phyloP scores from a whole-genome alignment of 2,797 vertebrate species.

The Malacoraja senta region DNA sequence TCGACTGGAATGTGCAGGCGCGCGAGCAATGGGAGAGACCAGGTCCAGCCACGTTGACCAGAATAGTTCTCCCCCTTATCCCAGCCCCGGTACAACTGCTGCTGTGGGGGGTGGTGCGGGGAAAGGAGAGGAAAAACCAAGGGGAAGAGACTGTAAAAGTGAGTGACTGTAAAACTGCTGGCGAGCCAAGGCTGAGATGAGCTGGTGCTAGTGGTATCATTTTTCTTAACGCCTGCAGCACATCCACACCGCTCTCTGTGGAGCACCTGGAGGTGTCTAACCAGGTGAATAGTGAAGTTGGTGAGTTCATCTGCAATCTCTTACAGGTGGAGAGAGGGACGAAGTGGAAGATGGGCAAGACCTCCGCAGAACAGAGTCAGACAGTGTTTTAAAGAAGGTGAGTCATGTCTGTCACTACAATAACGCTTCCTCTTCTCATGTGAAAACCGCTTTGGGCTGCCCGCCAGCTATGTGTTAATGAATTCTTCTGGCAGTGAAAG shows the following conservation, averaged over 20 bases:
- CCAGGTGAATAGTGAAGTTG: not conserved
- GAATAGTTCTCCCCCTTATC: not conserved
- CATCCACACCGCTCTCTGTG: not conserved
- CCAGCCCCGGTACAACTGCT: no score
- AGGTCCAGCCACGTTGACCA: no score
- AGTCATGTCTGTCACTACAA: not conserved
- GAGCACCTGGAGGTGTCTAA: not conserved
- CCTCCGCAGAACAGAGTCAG: constrained; percentile 87
- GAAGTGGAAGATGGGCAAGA: constrained; percentile 78
- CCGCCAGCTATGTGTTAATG: not conserved
- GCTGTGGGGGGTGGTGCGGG: not conserved
- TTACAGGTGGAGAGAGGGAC: constrained; percentile 76
- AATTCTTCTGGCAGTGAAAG: not conserved
- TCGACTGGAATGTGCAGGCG: not conserved
- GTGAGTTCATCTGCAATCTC: constrained; percentile 22
- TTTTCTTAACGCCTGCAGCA: no score
- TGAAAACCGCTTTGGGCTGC: not conserved
- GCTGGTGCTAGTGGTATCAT: no score
- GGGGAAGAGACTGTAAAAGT: no score
- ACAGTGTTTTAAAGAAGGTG: constrained; percentile 93
- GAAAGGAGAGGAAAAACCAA: not conserved
- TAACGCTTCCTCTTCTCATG: no score
- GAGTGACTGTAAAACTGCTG: no score
- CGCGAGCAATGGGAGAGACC: not conserved
- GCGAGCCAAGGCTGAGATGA: no score